phyloP scores from a whole-genome alignment of 2,888 invertebrate species.

The Euzophera pinguis region DNA sequence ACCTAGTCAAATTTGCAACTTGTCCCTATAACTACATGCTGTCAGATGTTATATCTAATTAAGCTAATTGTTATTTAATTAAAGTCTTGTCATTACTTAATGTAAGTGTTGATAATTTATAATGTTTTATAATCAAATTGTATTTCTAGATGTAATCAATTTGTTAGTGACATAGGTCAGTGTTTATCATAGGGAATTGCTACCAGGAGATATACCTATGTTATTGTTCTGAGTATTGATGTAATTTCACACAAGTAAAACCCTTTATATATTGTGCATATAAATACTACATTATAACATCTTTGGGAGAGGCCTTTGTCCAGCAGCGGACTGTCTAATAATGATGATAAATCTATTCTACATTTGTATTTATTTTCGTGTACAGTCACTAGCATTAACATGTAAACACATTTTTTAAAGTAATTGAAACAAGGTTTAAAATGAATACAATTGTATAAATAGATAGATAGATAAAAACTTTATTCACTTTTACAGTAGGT shows the following conservation, averaged over 20 bases:
- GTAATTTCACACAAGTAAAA: background rate
- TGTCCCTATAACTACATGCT: background rate
- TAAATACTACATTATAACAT: too few relatives aligned
- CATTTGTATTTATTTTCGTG: too few relatives aligned
- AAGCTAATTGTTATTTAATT: conserved; percentile 13
- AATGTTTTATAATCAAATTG: background rate
- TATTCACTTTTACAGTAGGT: too few relatives aligned
- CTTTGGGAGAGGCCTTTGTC: too few relatives aligned
- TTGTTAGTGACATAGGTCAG: background rate
- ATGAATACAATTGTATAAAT: too few relatives aligned
- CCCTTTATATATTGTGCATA: too few relatives aligned
- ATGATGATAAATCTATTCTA: too few relatives aligned
- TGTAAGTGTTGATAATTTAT: background rate
- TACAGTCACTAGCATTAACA: too few relatives aligned
- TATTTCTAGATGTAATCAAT: background rate
- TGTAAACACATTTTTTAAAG: too few relatives aligned
- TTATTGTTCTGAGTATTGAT: background rate
- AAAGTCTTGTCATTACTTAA: background rate
- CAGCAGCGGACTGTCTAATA: too few relatives aligned
- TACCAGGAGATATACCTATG: background rate
- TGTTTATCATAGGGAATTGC: background rate
- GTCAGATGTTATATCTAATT: conserved; percentile 9
- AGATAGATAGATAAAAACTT: too few relatives aligned
- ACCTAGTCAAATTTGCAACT: background rate
- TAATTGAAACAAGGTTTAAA: too few relatives aligned